These are phyloP conservation scores for Chesias legatella DNA, from an alignment of 2,888 invertebrate genomes.

Conservation along the genomic window DNA sequence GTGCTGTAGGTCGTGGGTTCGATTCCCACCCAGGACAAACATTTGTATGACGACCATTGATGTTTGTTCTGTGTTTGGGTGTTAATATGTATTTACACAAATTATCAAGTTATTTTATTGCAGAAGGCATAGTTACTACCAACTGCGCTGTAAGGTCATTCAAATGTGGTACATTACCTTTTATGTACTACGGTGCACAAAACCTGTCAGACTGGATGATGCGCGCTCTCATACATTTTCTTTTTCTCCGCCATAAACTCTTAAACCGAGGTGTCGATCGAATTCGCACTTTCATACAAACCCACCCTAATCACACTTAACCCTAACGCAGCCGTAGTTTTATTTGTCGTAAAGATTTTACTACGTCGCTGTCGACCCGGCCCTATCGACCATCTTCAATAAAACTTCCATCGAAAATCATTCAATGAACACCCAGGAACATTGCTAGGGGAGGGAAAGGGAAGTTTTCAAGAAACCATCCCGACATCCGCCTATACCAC, in stretches of 20 bases:
- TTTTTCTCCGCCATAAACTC: conserved; percentile 16
- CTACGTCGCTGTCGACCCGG: conserved; percentile 47
- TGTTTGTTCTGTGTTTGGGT: no score
- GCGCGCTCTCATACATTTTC: no score
- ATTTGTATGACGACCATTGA: no score
- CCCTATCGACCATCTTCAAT: conserved; percentile 55
- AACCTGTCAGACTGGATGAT: no score
- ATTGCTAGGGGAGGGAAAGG: conserved; percentile 27
- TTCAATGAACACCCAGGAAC: conserved; percentile 52
- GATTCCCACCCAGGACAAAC: no score
- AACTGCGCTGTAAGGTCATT: no score
- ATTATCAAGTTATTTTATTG: no score
- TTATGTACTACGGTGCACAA: no score
- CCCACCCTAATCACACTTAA: conserved; percentile 67
- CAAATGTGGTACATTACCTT: no score
- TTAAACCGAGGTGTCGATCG: conserved; percentile 33
- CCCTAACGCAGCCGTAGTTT: conserved; percentile 59
- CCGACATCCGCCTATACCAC: neutral
- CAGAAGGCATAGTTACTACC: no score
- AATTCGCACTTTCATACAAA: conserved; percentile 30
- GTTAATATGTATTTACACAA: no score
- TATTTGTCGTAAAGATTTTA: conserved; percentile 72
- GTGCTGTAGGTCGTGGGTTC: no score
- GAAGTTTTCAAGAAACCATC: conserved; percentile 15
- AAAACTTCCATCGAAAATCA: conserved; percentile 50